These are phyloP conservation scores for Pseudorhiza aurosa DNA, from an alignment of 30 jellyfish, hydroid and myxozoan genomes.

Conservation along the genomic window DNA sequence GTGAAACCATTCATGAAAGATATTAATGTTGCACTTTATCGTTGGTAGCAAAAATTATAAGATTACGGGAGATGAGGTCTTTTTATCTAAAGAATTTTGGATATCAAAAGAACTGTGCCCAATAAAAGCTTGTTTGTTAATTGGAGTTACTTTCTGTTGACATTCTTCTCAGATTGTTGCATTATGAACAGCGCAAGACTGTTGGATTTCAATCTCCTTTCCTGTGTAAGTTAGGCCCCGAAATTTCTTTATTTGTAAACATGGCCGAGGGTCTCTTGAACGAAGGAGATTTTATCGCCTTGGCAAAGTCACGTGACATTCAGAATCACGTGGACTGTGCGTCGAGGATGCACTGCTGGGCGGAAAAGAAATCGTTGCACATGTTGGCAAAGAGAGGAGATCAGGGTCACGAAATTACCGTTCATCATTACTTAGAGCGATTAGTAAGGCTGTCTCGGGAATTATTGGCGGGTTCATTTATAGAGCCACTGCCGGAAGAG, in stretches of 20 bases:
- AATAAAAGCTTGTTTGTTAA: too few species aligned
- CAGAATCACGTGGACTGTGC: constrained; percentile 6
- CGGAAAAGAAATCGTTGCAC: background rate
- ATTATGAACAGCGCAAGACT: background rate
- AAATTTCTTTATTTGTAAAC: background rate
- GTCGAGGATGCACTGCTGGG: background rate
- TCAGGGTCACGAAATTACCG: background rate
- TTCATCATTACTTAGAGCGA: background rate
- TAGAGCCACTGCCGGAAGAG: too few species aligned
- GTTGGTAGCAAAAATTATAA: too few species aligned
- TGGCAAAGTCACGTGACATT: background rate
- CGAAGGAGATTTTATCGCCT: constrained; percentile 10
- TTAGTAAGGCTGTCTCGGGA: background rate
- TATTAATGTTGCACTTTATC: too few species aligned
- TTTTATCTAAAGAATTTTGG: too few species aligned
- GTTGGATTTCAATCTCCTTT: background rate
- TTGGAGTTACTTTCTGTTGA: too few species aligned
- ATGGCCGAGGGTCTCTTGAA: background rate
- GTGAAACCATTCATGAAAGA: too few species aligned
- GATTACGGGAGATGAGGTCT: too few species aligned
- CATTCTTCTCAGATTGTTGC: background rate
- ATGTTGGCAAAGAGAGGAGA: background rate
- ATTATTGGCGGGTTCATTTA: too few species aligned
- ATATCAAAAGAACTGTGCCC: too few species aligned
- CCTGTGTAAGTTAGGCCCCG: background rate